Conservation (phyloP, 2,888 invertebrate species). For the Apotomis capreana region DNA sequence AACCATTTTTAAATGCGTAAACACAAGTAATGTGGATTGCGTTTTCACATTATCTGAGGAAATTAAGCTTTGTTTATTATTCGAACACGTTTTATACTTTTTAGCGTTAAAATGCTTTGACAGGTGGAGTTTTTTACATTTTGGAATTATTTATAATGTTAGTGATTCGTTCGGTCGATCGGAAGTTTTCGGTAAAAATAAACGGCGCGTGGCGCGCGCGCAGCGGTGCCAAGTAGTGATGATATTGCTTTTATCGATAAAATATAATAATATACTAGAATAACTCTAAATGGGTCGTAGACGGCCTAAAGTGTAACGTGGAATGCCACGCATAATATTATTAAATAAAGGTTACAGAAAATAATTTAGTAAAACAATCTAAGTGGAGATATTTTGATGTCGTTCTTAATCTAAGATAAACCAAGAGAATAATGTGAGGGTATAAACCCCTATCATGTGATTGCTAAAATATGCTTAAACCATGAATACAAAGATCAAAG, state of each 20-base stretch:
- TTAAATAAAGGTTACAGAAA: no score
- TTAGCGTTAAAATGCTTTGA: slow-evolving; percentile 4
- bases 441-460: no score
- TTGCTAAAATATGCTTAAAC: no score
- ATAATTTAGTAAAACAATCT: no score
- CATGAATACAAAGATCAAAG: no score
- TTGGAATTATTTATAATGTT: slow-evolving; percentile 37
- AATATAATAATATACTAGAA: not conserved
- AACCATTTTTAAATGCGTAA: not conserved
- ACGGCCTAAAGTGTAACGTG: no score
- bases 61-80: slow-evolving; percentile 24
- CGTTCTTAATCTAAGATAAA: no score
- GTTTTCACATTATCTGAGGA: not conserved
- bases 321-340: no score
- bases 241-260: slow-evolving; percentile 21
- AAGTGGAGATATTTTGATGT: no score
- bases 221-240: slow-evolving; percentile 26
- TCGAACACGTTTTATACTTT: slow-evolving; percentile 25
- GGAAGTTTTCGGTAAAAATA: slow-evolving; percentile 46
- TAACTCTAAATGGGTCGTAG: no score
- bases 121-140: slow-evolving; percentile 22
- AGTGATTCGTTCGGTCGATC: slow-evolving; percentile 39
- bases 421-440: no score
- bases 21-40: not conserved
- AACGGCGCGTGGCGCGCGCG: slow-evolving; percentile 45